phyloP scores from a whole-genome alignment of 2,888 invertebrate genomes.

The Dicyrtoma fusca region DNA sequence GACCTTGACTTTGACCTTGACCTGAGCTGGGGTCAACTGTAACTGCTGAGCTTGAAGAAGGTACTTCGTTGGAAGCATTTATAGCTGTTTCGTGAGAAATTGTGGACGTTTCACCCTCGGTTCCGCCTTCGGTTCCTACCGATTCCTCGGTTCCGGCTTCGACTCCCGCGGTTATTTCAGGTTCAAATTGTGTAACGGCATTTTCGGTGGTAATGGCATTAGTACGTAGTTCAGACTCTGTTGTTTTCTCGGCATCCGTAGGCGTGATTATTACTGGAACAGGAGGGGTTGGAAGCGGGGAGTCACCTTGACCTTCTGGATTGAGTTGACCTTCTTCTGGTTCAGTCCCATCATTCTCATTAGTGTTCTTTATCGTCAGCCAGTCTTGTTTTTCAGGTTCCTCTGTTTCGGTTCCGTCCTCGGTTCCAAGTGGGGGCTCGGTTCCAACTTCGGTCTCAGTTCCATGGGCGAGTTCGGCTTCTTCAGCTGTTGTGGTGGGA shows the following conservation, averaged over 20 bases:
- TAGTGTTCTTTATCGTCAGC: not conserved
- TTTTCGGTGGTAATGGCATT: not conserved
- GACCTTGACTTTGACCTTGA: not conserved
- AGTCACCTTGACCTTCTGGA: too few species aligned
- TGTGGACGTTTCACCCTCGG: not conserved
- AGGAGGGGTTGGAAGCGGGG: not conserved
- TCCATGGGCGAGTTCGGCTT: not conserved
- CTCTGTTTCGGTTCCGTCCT: not conserved
- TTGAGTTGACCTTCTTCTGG: not conserved
- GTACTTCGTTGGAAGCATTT: not conserved
- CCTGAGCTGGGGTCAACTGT: too few species aligned
- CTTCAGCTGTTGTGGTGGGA: not conserved
- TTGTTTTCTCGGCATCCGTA: too few species aligned
- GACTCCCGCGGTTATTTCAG: not conserved
- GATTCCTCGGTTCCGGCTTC: conserved; percentile 6
- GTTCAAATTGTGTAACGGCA: conserved; percentile 3
- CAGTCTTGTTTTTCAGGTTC: not conserved
- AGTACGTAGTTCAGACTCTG: not conserved
- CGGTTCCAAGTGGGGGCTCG: not conserved
- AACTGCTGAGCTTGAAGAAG: conserved; percentile 4
- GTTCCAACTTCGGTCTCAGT: not conserved
- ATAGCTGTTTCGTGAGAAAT: too few species aligned
- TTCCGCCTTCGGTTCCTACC: not conserved
- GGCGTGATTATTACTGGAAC: not conserved
- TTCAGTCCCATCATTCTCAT: not conserved